Evolutionary conservation across 2,888 invertebrate species (phyloP), one percentile per base, ranked within the genome.

Genomic region (Scaptodrosophila latifasciaeformis): DNA sequence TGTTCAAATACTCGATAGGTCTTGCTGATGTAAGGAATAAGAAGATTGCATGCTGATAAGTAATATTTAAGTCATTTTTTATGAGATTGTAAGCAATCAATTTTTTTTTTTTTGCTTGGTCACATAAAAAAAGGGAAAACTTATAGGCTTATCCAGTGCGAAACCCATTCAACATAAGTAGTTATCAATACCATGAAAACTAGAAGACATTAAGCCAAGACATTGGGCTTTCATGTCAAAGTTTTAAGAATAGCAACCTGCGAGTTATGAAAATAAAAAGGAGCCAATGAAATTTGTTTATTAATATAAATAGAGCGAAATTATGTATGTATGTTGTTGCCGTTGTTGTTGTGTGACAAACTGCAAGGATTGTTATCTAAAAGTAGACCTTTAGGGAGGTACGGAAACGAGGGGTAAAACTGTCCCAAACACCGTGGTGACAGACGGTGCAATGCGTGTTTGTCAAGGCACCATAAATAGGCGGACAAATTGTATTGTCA

Each of bases 361-460:
- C 24, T 45, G 46, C 42, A 40, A n/a, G 12, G 13, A 10, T 10
- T n/a, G n/a, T n/a, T n/a, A n/a, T n/a, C n/a, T n/a, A n/a, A n/a
- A n/a, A n/a, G 13, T 29, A 24, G 37, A 17, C 15, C 7, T 0
- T 2, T 21, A 9, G 15, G 24, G 24, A 6, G 4, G 29, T 19
- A 35, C 13, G 12, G 35, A 54, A 17, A 12, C n/a, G 43, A 27
- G 19, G 10, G 31, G 48, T 40, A 29, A 50, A 49, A 56, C 52
- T 74, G n/a, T n/a, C n/a, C n/a, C n/a, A n/a, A n/a, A n/a, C 55
- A 74, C 60, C 62, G 61, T 82, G 85, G 86, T 86, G 85, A 85
- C 86, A 86, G 85, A 84, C 84, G 64, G 85, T 85, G 80, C 83
- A 82, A 84, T 85, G 85, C 85, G 85, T 85, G 84, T 56, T 70